These are phyloP conservation scores for Lepidonotus clava DNA, from an alignment of 2,888 invertebrate genomes.

Conservation along the genomic window DNA sequence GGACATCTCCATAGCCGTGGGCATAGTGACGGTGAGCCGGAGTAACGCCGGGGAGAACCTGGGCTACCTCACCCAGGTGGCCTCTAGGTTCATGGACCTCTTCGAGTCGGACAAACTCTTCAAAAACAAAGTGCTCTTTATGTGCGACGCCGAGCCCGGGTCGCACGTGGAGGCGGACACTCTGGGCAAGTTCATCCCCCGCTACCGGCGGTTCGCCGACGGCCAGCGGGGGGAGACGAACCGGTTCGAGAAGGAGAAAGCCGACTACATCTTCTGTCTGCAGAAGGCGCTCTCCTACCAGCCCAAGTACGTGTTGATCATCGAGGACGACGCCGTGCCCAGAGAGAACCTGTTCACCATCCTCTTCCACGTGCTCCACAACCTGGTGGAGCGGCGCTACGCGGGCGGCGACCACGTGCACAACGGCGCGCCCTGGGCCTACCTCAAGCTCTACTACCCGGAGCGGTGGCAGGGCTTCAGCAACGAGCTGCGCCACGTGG, in stretches of 20 bases:
- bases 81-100: constrained; percentile 43
- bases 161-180: constrained; percentile 59
- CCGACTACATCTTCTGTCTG: constrained; percentile 65
- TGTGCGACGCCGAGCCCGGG: constrained; percentile 63
- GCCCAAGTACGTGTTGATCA: constrained; percentile 62
- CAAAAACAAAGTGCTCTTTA: constrained; percentile 56
- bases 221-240: background rate
- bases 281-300: constrained; percentile 54
- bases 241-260: constrained; percentile 64
- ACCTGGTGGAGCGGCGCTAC: constrained; percentile 42
- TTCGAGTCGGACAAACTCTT: constrained; percentile 41
- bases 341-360: constrained; percentile 56
- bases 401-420: background rate
- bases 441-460: constrained; percentile 67
- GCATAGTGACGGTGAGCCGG: constrained; percentile 41
- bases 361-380: constrained; percentile 60
- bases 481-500: constrained; percentile 12
- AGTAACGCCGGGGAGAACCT: background rate
- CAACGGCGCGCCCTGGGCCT: constrained; percentile 62
- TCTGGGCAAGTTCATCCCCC: constrained; percentile 38
- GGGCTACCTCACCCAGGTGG: constrained; percentile 58
- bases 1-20: constrained; percentile 39
- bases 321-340: constrained; percentile 67
- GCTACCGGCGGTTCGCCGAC: constrained; percentile 60
- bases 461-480: constrained; percentile 65